These are phyloP conservation scores for Ambastaia sidthimunki DNA, from an alignment of 2,797 vertebrate genomes.

Conservation along the genomic window DNA sequence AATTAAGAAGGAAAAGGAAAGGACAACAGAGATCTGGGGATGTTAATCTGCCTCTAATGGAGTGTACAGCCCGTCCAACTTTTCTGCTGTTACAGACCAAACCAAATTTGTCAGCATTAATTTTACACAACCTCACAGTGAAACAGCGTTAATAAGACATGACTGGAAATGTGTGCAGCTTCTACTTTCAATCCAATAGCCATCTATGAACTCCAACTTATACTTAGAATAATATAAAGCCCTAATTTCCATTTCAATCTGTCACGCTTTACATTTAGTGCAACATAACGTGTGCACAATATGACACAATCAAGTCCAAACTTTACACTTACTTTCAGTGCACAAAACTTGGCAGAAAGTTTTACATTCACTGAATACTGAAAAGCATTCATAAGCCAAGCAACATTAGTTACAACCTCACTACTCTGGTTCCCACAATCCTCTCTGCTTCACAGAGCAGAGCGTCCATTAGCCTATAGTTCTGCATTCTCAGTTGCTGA, in stretches of 20 bases:
- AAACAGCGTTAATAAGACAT: not conserved
- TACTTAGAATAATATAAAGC: constrained; percentile 21
- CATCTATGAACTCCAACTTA: not conserved
- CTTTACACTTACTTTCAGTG: constrained; percentile 15
- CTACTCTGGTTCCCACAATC: constrained; percentile 20
- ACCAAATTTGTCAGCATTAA: constrained; percentile 18
- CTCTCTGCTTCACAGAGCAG: constrained; percentile 25
- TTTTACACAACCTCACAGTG: constrained; percentile 23
- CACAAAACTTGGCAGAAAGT: constrained; percentile 20
- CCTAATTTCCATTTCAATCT: constrained; percentile 21
- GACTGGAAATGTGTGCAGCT: constrained; percentile 27
- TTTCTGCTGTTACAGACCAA: not conserved
- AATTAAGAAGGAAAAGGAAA: constrained; percentile 22
- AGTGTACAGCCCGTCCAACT: constrained; percentile 14
- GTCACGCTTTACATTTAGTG: constrained; percentile 4
- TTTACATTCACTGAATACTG: constrained; percentile 38
- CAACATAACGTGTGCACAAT: constrained; percentile 19
- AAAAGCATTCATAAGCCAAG: constrained; percentile 42
- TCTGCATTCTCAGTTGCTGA: constrained; percentile 13
- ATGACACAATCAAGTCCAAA: constrained; percentile 34
- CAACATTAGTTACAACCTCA: constrained; percentile 19
- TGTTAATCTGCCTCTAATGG: not conserved
- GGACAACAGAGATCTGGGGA: constrained; percentile 1
- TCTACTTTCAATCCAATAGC: constrained; percentile 22
- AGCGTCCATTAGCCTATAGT: constrained; percentile 13